Conservation (phyloP, 1,140 invertebrate genomes). For the Brachionus paranguensis region DNA sequence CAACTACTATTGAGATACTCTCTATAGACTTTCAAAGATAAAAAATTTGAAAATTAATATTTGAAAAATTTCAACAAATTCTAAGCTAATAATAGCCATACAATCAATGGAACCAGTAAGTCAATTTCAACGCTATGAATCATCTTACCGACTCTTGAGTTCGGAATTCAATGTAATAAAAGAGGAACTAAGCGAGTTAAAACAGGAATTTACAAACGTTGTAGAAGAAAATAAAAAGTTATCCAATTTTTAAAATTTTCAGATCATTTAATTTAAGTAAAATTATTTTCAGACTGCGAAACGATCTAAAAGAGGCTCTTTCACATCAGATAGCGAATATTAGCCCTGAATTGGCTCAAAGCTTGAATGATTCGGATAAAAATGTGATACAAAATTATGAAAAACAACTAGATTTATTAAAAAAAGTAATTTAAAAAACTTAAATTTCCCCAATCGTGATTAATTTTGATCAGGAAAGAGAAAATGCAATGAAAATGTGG, state of each 20-base stretch:
- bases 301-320: slow-evolving; percentile 13
- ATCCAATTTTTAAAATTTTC: background rate
- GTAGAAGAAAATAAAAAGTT: slow-evolving; percentile 40
- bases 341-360: background rate
- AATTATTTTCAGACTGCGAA: background rate
- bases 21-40: background rate
- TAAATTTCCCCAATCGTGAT: background rate
- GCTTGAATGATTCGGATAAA: slow-evolving; percentile 14
- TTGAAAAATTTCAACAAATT: background rate
- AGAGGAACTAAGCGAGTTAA: slow-evolving; percentile 31
- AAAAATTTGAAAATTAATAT: background rate
- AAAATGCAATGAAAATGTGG: slow-evolving; percentile 32
- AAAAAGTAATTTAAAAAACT: slow-evolving; percentile 18
- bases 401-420: slow-evolving; percentile 35
- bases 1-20: background rate
- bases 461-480: slow-evolving; percentile 29
- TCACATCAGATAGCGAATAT: background rate
- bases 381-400: slow-evolving; percentile 11
- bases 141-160: background rate
- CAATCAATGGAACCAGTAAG: background rate
- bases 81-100: background rate
- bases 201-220: slow-evolving; percentile 2
- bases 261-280: background rate
- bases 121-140: slow-evolving; percentile 30
- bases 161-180: background rate